Evolutionary conservation across 2,113 vertebrate genomes (phyloP).

Genomic region (Stercorarius parasiticus): DNA sequence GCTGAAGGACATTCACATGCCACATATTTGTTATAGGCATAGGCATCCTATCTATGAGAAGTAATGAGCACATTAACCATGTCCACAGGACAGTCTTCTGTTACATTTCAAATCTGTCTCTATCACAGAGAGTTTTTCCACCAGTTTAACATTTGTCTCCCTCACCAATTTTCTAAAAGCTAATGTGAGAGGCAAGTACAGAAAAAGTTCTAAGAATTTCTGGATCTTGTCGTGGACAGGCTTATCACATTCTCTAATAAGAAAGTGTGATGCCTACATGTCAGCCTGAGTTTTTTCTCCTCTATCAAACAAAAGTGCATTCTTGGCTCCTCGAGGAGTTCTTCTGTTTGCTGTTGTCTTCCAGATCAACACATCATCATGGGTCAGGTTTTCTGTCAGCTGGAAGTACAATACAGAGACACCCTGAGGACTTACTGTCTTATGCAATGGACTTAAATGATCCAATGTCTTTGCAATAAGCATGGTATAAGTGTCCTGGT

Average conservation of each 20-base stretch:
- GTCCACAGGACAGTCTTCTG: not conserved
- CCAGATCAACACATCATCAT: constrained; percentile 53
- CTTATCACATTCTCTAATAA: constrained; percentile 28
- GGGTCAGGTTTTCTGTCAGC: constrained; percentile 52
- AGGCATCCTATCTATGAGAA: not conserved
- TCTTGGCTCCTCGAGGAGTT: constrained; percentile 25
- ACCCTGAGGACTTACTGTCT: not conserved
- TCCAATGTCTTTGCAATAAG: not conserved
- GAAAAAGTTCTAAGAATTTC: constrained; percentile 34
- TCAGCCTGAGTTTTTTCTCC: constrained; percentile 42
- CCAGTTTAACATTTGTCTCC: constrained; percentile 37
- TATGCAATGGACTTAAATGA: constrained; percentile 33
- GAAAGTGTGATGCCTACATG: not conserved
- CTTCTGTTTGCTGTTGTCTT: constrained; percentile 50
- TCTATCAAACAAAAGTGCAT: constrained; percentile 47
- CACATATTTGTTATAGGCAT: not conserved
- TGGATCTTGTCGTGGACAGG: constrained; percentile 21
- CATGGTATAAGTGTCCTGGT: not conserved
- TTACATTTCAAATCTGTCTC: not conserved
- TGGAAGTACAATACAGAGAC: constrained; percentile 37
- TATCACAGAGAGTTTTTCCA: constrained; percentile 17
- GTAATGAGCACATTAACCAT: not conserved
- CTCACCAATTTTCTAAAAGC: constrained; percentile 23
- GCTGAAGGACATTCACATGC: not conserved
- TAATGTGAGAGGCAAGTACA: constrained; percentile 7